phyloP scores from a whole-genome alignment of 2,888 invertebrate species.

The Orthosia incerta region DNA sequence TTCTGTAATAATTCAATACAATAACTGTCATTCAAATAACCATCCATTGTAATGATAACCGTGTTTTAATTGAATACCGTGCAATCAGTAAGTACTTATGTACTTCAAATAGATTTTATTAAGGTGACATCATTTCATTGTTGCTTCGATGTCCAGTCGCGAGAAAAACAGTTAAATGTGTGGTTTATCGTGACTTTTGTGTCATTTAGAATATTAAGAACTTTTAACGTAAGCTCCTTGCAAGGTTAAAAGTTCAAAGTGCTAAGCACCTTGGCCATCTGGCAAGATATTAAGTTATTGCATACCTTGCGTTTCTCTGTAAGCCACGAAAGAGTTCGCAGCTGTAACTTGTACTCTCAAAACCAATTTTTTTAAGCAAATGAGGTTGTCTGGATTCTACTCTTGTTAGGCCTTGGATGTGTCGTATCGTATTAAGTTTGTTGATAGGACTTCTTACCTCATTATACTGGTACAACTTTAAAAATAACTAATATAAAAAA shows the following conservation, averaged over 20 bases:
- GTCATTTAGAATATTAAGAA: not conserved
- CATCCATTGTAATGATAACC: conserved; percentile 27
- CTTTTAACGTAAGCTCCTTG: too few species aligned
- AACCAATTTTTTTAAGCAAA: too few species aligned
- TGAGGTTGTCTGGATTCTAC: not conserved
- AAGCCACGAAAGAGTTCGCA: too few species aligned
- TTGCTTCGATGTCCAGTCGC: conserved; percentile 17
- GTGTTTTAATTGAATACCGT: conserved; percentile 24
- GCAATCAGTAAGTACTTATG: conserved; percentile 26
- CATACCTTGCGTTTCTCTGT: too few species aligned
- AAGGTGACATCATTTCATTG: conserved; percentile 47
- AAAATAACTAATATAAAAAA: too few species aligned
- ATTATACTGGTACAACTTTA: not conserved
- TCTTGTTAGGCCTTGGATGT: not conserved
- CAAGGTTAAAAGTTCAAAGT: too few species aligned
- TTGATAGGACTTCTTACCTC: not conserved
- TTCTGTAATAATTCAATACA: conserved; percentile 10
- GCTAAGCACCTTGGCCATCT: too few species aligned
- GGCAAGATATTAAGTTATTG: too few species aligned
- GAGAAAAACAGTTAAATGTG: conserved; percentile 21
- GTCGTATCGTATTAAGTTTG: not conserved
- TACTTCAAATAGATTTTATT: conserved; percentile 33
- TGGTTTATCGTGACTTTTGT: conserved; percentile 1
- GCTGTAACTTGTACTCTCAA: too few species aligned
- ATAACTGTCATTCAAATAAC: conserved; percentile 34